Percentiles rank a stretch among this genome's conserved stretches.
These are phyloP conservation scores for Harmothoe impar DNA, from an alignment of 2,888 invertebrate genomes.

Conservation along the genomic window DNA sequence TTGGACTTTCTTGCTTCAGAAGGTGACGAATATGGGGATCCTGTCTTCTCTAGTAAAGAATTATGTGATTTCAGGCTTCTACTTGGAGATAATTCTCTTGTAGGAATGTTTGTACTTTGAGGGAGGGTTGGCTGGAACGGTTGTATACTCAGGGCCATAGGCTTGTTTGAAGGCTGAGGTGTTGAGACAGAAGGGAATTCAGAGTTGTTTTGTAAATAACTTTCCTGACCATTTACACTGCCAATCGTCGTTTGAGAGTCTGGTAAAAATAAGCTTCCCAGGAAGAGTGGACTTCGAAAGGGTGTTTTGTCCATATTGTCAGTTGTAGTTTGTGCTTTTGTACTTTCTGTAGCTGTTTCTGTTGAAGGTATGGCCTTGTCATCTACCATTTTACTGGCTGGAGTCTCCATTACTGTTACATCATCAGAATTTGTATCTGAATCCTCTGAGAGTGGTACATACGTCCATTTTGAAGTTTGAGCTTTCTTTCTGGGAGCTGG, in stretches of 20 bases:
- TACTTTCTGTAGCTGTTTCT: neutral
- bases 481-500: neutral
- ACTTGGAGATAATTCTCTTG: neutral
- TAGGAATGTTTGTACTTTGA: neutral
- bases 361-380: neutral
- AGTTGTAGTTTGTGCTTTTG: too few relatives aligned
- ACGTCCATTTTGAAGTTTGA: conserved; percentile 23
- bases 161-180: too few relatives aligned
- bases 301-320: too few relatives aligned
- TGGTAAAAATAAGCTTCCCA: neutral
- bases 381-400: neutral
- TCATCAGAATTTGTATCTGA: neutral
- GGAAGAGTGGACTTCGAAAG: neutral
- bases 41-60: neutral
- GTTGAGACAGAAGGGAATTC: neutral
- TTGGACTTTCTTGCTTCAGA: neutral
- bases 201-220: neutral
- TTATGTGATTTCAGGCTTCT: neutral
- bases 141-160: neutral
- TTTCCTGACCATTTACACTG: neutral
- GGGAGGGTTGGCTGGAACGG: neutral
- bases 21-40: neutral
- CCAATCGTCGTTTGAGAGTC: neutral
- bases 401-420: conserved; percentile 24
- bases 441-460: neutral